phyloP scores from a whole-genome alignment of 2,113 vertebrate species.

The Poicephalus meyeri region DNA sequence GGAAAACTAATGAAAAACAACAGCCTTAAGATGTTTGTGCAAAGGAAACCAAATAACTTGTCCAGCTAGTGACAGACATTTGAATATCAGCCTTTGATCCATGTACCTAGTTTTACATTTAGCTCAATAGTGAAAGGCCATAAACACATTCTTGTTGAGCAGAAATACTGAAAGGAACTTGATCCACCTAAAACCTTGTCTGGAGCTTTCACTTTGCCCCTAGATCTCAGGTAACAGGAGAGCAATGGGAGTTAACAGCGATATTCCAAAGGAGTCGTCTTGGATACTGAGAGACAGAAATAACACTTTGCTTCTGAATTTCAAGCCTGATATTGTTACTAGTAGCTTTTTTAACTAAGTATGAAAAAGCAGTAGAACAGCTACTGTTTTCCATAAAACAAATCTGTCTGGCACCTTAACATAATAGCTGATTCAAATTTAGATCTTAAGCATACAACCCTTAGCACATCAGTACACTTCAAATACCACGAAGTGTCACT shows the following conservation, averaged over 20 bases:
- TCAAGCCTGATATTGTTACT: background rate
- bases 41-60: conserved; percentile 2
- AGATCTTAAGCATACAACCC: background rate
- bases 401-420: background rate
- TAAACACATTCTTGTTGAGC: background rate
- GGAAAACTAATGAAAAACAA: conserved; percentile 14
- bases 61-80: background rate
- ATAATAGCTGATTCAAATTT: background rate
- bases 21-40: background rate
- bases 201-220: background rate
- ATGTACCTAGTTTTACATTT: background rate
- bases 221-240: background rate
- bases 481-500: background rate
- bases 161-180: background rate
- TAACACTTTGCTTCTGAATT: background rate
- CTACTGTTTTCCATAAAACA: background rate
- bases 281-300: background rate
- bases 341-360: background rate
- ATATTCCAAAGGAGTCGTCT: background rate
- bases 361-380: background rate
- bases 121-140: conserved; percentile 42
- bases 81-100: background rate
- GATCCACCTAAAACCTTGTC: background rate
- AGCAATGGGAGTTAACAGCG: background rate
- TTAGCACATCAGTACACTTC: background rate